phyloP scores from a whole-genome alignment of 2,113 vertebrate genomes.

The Ibidorhyncha struthersii region DNA sequence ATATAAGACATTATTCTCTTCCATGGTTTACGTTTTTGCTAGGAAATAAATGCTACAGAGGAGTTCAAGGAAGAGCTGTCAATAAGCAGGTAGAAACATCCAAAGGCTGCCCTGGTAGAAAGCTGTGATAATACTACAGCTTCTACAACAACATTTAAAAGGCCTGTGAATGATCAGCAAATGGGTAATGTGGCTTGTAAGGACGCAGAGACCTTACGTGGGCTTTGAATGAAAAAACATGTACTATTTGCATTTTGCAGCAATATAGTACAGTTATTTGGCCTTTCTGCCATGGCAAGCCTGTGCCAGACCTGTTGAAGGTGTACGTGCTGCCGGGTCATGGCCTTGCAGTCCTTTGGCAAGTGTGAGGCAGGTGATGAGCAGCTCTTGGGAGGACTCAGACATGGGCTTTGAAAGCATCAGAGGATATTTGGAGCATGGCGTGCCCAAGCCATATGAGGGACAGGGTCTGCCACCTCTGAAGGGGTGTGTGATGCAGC shows the following conservation, averaged over 20 bases:
- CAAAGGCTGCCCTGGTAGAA: not conserved
- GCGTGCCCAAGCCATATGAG: accelerated
- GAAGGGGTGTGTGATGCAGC: accelerated
- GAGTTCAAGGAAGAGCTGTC: not conserved
- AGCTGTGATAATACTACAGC: not conserved
- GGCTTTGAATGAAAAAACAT: not conserved
- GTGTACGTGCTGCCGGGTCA: not conserved
- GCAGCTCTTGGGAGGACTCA: not conserved
- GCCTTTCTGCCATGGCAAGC: not conserved
- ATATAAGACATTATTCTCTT: not conserved
- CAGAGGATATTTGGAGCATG: not conserved
- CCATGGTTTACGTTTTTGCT: not conserved
- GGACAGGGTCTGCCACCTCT: not conserved
- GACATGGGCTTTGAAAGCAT: not conserved
- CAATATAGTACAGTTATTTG: not conserved
- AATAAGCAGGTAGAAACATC: not conserved
- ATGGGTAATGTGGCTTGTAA: not conserved
- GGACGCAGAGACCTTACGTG: not conserved
- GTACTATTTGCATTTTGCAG: not conserved
- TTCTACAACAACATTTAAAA: not conserved
- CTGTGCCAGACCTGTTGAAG: not conserved
- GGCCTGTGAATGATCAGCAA: not conserved
- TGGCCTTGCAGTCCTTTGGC: not conserved
- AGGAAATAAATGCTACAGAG: not conserved
- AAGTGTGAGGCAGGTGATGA: accelerated